Conservation (phyloP, 2,113 vertebrate genomes). For the Callaeas wilsoni region DNA sequence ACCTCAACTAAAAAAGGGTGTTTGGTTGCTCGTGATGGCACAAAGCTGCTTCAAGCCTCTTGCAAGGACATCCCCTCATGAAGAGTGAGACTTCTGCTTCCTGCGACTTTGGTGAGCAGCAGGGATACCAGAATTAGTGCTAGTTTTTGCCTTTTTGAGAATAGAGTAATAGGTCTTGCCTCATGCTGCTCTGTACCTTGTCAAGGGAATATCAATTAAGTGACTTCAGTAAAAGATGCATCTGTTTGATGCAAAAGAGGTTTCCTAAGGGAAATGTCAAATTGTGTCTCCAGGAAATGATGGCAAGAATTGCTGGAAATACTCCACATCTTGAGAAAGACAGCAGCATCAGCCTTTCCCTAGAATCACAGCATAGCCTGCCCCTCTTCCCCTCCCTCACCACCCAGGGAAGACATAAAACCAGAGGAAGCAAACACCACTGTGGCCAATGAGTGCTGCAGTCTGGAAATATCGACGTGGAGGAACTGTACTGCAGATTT, state of each 20-base stretch:
- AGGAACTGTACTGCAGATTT: not conserved
- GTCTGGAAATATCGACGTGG: rapidly evolving
- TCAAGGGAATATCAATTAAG: not conserved
- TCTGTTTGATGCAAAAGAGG: not conserved
- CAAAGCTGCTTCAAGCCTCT: not conserved
- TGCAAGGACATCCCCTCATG: not conserved
- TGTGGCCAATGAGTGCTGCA: not conserved
- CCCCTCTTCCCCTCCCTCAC: not conserved
- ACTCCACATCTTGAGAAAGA: not conserved
- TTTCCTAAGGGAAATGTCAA: not conserved
- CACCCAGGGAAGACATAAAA: not conserved
- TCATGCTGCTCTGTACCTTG: not conserved
- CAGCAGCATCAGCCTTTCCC: not conserved
- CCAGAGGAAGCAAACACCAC: not conserved
- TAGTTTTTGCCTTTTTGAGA: not conserved
- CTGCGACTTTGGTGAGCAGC: not conserved
- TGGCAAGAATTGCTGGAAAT: not conserved
- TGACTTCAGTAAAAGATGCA: not conserved
- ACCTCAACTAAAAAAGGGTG: not conserved
- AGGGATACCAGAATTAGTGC: not conserved
- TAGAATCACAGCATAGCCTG: not conserved
- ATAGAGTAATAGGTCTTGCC: not conserved
- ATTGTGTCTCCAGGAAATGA: not conserved
- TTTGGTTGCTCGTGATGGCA: rapidly evolving
- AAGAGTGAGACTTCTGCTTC: not conserved